Evolutionary conservation across 2,113 vertebrate species (phyloP), one percentile per base, ranked within the genome.

Genomic region (Caloenas nicobarica): DNA sequence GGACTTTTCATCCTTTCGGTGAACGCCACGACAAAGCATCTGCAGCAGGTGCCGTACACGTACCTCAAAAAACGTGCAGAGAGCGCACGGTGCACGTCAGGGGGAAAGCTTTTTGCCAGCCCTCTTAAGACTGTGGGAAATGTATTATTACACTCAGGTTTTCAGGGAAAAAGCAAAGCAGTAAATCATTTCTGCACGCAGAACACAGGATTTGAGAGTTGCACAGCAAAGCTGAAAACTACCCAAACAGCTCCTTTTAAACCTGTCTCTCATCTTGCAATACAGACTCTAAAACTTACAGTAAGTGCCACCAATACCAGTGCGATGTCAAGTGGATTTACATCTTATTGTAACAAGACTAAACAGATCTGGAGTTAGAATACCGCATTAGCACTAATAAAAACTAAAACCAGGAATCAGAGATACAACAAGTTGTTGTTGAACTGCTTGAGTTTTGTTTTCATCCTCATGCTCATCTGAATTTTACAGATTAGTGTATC

Each of bases 51-150:
- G 5, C 34, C 44, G 9, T 18, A 19, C 33, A 25, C 6, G 2
- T 4, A 38, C 7, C 40, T 31, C 28, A 18, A 21, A 11, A 23
- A 24, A 36, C 26, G 18, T 0, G 12, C 21, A 13, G 34, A 25
- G 46, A 34, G 23, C 8, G 5, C 0, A 16, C 2, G 17, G 34
- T 33, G 33, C 8, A 1, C n/a, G 36, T 36, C 22, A 5, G 29
- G 33, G 15, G n/a, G 23, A 50, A n/a, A 7, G 13, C 33, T 22
- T 86, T 42, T 40, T 46, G 42, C 29, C 29, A 28, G 36, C 29
- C 65, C 25, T 42, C 53, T 40, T 10, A 33, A 44, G 50, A 19
- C 56, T 4, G 28, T 3, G 19, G 33, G 40, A 44, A 64, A 14
- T 3, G 11, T 8, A 44, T 46, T 46, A 18, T 46, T 23, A 33